Evolutionary conservation across 2,888 invertebrate species (phyloP).

Genomic region (Neuroscelio doddi): DNA sequence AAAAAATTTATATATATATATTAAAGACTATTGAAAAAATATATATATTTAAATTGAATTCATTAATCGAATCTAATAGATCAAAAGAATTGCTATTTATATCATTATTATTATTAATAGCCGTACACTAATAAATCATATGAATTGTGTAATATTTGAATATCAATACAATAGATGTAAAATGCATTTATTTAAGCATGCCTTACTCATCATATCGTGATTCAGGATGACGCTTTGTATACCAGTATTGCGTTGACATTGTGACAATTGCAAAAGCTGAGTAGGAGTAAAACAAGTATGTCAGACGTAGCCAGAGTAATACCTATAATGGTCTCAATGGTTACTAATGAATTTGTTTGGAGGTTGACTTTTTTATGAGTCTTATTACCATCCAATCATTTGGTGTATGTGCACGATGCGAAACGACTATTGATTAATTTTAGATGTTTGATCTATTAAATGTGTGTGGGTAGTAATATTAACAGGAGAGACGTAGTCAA

Average conservation of each 20-base stretch:
- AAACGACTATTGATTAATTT: neutral
- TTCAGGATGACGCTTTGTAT: constrained; percentile 5
- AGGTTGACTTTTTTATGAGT: neutral
- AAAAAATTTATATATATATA: no score
- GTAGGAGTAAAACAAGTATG: constrained; percentile 5
- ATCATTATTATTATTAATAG: no score
- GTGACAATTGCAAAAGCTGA: constrained; percentile 7
- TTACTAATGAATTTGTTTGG: neutral
- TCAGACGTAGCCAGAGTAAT: neutral
- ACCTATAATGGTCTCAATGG: constrained; percentile 4
- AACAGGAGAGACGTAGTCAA: no score
- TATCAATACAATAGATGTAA: neutral
- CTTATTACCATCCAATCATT: neutral
- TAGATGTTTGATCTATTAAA: neutral
- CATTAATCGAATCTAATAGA: no score
- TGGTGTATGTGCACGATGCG: neutral
- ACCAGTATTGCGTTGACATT: neutral
- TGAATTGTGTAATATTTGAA: neutral
- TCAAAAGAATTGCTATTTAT: no score
- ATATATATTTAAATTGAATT: no score
- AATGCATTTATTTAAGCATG: neutral
- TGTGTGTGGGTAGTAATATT: neutral
- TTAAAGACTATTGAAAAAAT: no score
- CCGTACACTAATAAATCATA: neutral
- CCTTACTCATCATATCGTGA: neutral